Evolutionary conservation across 2,888 invertebrate genomes (phyloP).

Genomic region (Chrysotoxum bicinctum): DNA sequence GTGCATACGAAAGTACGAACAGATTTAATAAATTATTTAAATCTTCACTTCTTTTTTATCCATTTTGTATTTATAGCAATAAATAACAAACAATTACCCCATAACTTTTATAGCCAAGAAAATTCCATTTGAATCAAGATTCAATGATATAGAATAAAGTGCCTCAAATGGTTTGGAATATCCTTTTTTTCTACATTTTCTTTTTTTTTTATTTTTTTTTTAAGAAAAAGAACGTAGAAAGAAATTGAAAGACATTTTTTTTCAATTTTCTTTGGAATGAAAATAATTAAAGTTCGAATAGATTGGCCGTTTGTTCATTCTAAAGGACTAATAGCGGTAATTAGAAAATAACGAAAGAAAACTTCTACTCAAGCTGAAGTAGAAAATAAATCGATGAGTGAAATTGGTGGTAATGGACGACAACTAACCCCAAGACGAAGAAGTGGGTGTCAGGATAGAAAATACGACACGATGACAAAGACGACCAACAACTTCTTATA

Average conservation of each 20-base stretch:
- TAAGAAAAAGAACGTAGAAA: neutral
- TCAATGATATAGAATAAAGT: too few relatives aligned
- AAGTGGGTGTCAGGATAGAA: neutral
- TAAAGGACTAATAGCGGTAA: constrained; percentile 52
- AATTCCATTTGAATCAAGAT: too few relatives aligned
- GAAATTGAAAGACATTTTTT: neutral
- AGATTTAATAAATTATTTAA: too few relatives aligned
- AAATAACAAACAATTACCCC: too few relatives aligned
- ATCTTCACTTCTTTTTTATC: too few relatives aligned
- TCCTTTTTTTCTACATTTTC: too few relatives aligned
- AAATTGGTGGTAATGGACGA: constrained; percentile 31
- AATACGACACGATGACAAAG: constrained; percentile 1
- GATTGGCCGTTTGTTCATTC: constrained; percentile 51
- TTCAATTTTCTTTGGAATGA: constrained; percentile 6
- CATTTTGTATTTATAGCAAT: too few relatives aligned
- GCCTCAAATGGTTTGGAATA: too few relatives aligned
- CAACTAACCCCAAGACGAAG: constrained; percentile 1
- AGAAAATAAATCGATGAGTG: constrained; percentile 50
- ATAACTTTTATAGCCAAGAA: too few relatives aligned
- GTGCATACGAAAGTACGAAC: too few relatives aligned
- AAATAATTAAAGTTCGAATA: constrained; percentile 63
- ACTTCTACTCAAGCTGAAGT: constrained; percentile 3
- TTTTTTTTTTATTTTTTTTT: neutral
- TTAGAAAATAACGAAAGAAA: constrained; percentile 38
- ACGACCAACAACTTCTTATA: constrained; percentile 18